Conservation (phyloP, 2,888 invertebrate species). For the Trichopria drosophilae region DNA sequence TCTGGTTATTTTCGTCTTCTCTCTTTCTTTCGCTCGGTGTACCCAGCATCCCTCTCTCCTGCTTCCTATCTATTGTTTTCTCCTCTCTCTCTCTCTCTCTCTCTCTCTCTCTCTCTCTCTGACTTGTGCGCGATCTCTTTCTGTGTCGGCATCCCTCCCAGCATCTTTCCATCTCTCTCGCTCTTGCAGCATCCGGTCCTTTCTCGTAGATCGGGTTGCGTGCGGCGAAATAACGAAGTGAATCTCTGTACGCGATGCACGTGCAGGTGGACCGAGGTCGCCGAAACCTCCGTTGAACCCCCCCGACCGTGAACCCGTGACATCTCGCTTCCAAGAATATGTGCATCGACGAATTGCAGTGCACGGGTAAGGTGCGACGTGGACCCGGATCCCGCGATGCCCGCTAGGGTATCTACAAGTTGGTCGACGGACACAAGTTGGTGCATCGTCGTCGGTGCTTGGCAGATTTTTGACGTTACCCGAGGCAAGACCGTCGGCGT, state of each 20-base stretch:
- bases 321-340: too few species aligned
- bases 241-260: conserved; percentile 19
- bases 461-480: too few species aligned
- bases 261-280: conserved; percentile 23
- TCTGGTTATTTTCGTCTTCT: conserved; percentile 3
- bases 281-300: not conserved
- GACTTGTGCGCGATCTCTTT: not conserved
- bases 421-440: too few species aligned
- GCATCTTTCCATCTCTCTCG: not conserved
- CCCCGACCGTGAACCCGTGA: too few species aligned
- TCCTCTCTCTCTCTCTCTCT: conserved; percentile 9
- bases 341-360: too few species aligned
- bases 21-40: not conserved
- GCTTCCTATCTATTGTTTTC: conserved; percentile 1
- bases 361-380: too few species aligned
- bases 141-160: too few species aligned
- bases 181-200: not conserved
- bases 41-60: not conserved
- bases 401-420: too few species aligned
- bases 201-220: not conserved
- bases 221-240: conserved; percentile 8
- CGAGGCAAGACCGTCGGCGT: too few species aligned
- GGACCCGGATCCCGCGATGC: too few species aligned
- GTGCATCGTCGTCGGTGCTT: too few species aligned
- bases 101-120: too few species aligned